Evolutionary conservation across 2,888 invertebrate species (phyloP), one percentile per base, ranked within the genome.

Genomic region (Drosophila neonasuta): DNA sequence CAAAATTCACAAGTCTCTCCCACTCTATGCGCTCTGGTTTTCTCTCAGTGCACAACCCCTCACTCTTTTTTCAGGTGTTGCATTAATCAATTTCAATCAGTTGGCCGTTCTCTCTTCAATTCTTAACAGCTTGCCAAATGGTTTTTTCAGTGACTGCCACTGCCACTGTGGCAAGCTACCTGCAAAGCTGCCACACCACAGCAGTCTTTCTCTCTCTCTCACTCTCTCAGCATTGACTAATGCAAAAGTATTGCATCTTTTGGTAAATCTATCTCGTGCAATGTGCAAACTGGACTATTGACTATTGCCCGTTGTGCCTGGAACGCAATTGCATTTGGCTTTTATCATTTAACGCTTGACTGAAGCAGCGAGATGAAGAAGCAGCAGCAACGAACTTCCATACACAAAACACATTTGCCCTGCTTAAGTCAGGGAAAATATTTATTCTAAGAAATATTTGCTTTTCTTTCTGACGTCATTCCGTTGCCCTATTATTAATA

Each of bases 51-150:
- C 7, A 51, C 34, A n/a, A 24, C 29, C 20, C n/a, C 17, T 9
- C 36, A n/a, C 6, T 13, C 45, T 45, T 32, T 17, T 45, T 15
- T 41, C 55, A 62, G 56, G 56, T 62, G 62, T 62, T 62, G 75
- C 73, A 67, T 63, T 76, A 67, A 74, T 74, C 74, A 74, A 74
- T 75, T 74, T 71, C 74, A 66, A 73, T 73, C 73, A 65, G 51
- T 75, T 65, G 61, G 41, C 67, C 54, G 49, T 51, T 59, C 68
- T 32, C 48, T 36, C 36, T 29, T 44, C 59, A 62, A 57, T 51
- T 63, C 57, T 71, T 49, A 48, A 46, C 55, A 44, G 54, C 39
- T 50, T 66, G 57, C 50, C 71, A 66, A 66, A 71, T 71, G 71
- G 59, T 66, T 71, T 66, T 20, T 1, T 36, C 50, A 46, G 61